phyloP scores from a whole-genome alignment of 2,113 vertebrate genomes.

The Emydocephalus ijimae region DNA sequence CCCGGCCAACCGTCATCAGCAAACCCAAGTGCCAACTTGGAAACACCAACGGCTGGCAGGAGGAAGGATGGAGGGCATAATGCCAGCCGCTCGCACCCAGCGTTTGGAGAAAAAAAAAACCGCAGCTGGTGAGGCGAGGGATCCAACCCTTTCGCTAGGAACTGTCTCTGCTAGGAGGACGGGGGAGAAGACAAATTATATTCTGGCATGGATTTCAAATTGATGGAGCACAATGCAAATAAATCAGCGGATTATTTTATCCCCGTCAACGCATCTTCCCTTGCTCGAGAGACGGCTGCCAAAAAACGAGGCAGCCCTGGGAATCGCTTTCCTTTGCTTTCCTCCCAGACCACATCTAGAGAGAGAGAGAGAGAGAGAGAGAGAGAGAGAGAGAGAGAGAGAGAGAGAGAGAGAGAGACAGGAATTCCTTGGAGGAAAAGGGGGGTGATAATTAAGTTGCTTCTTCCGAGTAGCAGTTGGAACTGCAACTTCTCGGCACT shows the following conservation, averaged over 20 bases:
- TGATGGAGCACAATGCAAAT: constrained; percentile 55
- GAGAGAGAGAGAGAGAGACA: neutral
- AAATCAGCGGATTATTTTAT: constrained; percentile 56
- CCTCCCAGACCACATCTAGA: constrained; percentile 15
- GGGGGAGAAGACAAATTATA: neutral
- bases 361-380: neutral
- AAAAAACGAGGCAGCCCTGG: constrained; percentile 40
- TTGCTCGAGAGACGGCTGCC: constrained; percentile 48
- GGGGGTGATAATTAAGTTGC: constrained; percentile 60
- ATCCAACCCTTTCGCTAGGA: constrained; percentile 28
- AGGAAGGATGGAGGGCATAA: constrained; percentile 22
- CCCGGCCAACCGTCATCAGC: constrained; percentile 10
- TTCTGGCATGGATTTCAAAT: constrained; percentile 59
- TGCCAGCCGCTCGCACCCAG: constrained; percentile 16
- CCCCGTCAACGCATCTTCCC: constrained; percentile 21
- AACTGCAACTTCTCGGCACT: constrained; percentile 36
- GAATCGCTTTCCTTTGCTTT: constrained; percentile 49
- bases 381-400: neutral
- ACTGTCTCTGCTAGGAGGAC: constrained; percentile 46
- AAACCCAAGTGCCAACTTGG: neutral
- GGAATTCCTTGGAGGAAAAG: neutral
- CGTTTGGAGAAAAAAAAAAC: constrained; percentile 25
- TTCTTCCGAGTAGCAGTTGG: constrained; percentile 9
- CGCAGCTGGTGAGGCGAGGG: constrained; percentile 28
- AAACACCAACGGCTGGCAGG: constrained; percentile 36